These are phyloP conservation scores for Engraulis encrasicolus DNA, from an alignment of 2,113 vertebrate species.

Conservation along the genomic window DNA sequence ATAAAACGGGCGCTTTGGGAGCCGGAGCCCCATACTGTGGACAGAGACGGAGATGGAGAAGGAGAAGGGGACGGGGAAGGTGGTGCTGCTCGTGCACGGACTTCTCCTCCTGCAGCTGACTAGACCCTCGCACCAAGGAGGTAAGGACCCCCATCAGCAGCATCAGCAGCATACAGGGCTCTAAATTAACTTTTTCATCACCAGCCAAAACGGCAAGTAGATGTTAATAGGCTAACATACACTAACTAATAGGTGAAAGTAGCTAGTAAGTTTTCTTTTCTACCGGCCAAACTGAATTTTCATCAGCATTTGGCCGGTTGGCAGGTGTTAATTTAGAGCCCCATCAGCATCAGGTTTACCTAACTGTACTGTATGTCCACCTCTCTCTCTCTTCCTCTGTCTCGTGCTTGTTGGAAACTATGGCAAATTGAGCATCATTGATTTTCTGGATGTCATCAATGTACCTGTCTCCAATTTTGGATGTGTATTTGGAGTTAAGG, in stretches of 20 bases:
- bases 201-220: no score
- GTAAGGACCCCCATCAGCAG: constrained; percentile 73
- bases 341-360: no score
- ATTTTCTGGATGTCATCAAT: neutral
- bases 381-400: neutral
- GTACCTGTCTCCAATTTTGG: neutral
- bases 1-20: constrained; percentile 86
- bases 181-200: no score
- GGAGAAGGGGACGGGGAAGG: constrained; percentile 86
- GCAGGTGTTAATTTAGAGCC: no score
- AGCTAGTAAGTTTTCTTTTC: no score
- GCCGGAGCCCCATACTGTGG: constrained; percentile 84
- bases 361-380: neutral
- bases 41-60: constrained; percentile 87
- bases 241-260: no score
- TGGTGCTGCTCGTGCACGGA: constrained; percentile 78
- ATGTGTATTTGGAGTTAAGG: constrained; percentile 4
- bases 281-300: no score
- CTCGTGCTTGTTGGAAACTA: constrained; percentile 25
- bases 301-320: no score
- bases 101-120: constrained; percentile 83
- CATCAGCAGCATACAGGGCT: no score
- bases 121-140: constrained; percentile 87
- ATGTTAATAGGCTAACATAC: no score
- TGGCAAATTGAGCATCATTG: constrained; percentile 26